Conservation (phyloP, 2,888 invertebrate species). For the Ophion slaviceki region DNA sequence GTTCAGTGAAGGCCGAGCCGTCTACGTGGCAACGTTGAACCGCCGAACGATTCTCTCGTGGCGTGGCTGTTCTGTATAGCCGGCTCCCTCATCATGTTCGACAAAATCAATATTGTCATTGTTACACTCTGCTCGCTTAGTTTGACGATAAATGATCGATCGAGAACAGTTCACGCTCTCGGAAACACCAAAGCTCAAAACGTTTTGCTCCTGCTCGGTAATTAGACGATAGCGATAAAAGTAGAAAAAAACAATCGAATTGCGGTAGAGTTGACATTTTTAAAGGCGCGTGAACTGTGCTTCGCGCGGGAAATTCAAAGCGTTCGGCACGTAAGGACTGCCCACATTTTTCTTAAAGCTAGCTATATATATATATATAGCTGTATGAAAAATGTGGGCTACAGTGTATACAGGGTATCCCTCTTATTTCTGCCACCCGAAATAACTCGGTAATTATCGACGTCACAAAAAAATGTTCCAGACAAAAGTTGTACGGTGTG, state of each 20-base stretch:
- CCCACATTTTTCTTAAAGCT: not conserved
- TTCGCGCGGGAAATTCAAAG: conserved; percentile 34
- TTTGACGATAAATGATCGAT: conserved; percentile 4
- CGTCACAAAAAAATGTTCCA: too few relatives aligned
- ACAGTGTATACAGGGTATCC: too few relatives aligned
- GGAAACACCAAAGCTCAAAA: conserved; percentile 70
- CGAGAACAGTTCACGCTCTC: conserved; percentile 38
- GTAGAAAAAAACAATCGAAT: conserved; percentile 11
- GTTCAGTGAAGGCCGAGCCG: conserved; percentile 35
- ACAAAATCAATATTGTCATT: conserved; percentile 32
- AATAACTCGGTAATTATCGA: too few relatives aligned
- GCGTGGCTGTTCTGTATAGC: conserved; percentile 7
- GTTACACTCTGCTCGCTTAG: conserved; percentile 5
- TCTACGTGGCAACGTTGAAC: conserved; percentile 32
- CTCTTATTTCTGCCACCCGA: too few relatives aligned
- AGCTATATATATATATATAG: too few relatives aligned
- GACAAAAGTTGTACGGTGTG: too few relatives aligned
- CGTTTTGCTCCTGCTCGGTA: conserved; percentile 82
- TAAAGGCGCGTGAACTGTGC: conserved; percentile 1
- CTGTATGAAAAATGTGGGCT: too few relatives aligned
- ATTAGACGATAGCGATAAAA: conserved; percentile 55
- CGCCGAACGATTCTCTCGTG: not conserved
- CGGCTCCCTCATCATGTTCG: conserved; percentile 41
- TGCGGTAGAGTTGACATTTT: not conserved
- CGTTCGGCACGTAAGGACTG: not conserved